Base-by-base conservation (phyloP, 2,113 vertebrate species). In the Anhinga anhinga region DNA sequence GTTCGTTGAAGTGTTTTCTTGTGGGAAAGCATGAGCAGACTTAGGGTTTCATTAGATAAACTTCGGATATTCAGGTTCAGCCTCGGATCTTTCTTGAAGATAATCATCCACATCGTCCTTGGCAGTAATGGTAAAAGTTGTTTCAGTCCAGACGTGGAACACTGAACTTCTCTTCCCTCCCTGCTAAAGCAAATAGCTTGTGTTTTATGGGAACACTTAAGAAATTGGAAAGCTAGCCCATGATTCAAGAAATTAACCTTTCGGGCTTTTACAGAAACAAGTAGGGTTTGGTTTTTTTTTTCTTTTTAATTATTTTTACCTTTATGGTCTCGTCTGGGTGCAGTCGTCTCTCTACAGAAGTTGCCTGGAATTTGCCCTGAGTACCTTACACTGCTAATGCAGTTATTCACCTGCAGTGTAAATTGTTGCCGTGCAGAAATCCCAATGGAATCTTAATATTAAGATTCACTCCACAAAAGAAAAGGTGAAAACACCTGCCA, bases 151-250 rank as follows among this genome's bases (percentile, higher is more conserved):
- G 5, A 19, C 0, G 0, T 21, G 29, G 38, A 71, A 18, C 29
- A 5, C 38, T 45, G 76, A 14, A 4, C 29, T 89, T 65, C 10
- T 5, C 36, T 52, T 36, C 26, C 38, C 42, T 83, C 26, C 40
- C 10, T 94, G 34, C 27, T 32, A 15, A 61, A 73, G 72, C 40
- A 42, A 26, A 34, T 5, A 34, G 34, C 29, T 30, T 21, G 15
- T 45, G 26, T 76, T 69, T 12, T 5, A 1, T 2, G 2, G 59
- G 65, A 84, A 16, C 0, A 0, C 17, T 40, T 73, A 9, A 90
- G 32, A 67, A 62, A 62, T 5, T 20, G 47, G 32, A 67, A 78
- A 78, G 32, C 25, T 5, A 13, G 26, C 26, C 34, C 1, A 0
- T 69, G 66, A 42, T 40, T 87, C 44, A 71, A 63, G 58, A 80